A percentile compares a stretch with the other conserved stretches of the same genome.
Conservation (phyloP, 2,797 vertebrate genomes). For the Eulemur albifrons region DNA sequence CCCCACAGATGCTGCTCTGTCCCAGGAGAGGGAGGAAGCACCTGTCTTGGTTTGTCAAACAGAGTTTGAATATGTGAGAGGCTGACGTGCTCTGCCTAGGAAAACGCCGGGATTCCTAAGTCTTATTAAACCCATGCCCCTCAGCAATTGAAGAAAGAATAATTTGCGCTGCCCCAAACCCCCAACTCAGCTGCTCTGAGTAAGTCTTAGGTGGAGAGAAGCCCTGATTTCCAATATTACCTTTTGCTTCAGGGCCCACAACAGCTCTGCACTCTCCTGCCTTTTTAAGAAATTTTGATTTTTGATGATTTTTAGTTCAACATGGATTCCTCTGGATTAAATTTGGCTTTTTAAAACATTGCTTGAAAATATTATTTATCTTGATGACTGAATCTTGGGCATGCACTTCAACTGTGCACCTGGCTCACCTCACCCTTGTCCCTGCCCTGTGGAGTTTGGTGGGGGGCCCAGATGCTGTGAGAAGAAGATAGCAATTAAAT, state of each 20-base stretch:
- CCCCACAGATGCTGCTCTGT: too few species aligned
- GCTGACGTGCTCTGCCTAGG: neutral
- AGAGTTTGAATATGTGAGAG: neutral
- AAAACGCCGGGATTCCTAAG: neutral
- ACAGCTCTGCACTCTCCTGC: neutral
- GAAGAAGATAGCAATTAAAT: neutral
- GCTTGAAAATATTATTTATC: neutral
- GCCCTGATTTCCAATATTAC: neutral
- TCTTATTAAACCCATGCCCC: neutral
- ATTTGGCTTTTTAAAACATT: neutral
- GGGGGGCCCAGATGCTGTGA: fast-evolving
- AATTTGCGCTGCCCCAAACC: fast-evolving
- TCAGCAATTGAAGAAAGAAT: neutral
- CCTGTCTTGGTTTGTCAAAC: neutral
- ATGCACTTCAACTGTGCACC: neutral
- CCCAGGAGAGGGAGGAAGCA: fast-evolving
- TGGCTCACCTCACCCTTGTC: neutral
- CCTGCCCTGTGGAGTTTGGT: neutral
- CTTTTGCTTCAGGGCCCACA: too few species aligned
- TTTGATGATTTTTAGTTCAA: neutral
- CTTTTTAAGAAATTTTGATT: neutral
- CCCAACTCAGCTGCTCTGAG: neutral
- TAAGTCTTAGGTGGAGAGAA: neutral
- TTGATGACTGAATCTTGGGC: neutral
- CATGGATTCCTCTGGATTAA: neutral